These are phyloP conservation scores for Ctenodactylus gundi DNA, from an alignment of 2,113 vertebrate genomes.

Conservation along the genomic window DNA sequence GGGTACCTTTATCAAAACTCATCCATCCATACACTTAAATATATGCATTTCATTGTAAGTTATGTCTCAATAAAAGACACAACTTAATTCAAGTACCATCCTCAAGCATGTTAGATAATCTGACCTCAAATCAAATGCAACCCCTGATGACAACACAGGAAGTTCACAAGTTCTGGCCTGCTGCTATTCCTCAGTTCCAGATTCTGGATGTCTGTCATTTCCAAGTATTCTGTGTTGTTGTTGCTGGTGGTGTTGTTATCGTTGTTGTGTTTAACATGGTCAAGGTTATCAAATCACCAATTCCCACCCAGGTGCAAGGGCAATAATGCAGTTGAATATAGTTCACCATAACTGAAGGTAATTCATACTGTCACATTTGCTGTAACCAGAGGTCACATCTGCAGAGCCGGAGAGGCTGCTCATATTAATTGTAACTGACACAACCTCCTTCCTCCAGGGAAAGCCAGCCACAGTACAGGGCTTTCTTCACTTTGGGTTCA, in stretches of 20 bases:
- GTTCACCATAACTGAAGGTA: slow-evolving; percentile 84
- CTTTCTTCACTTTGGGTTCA: slow-evolving; percentile 70
- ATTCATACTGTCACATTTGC: slow-evolving; percentile 85
- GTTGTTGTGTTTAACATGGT: too few relatives aligned
- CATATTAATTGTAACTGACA: slow-evolving; percentile 84
- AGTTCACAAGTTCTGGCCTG: background rate
- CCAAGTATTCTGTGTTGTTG: background rate
- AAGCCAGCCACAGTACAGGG: slow-evolving; percentile 58
- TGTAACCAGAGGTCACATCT: slow-evolving; percentile 82
- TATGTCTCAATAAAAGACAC: background rate
- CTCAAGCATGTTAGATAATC: background rate
- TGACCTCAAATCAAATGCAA: background rate
- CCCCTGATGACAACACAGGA: background rate
- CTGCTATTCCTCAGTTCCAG: slow-evolving; percentile 28
- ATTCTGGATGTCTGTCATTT: slow-evolving; percentile 31
- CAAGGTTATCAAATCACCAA: slow-evolving; percentile 69
- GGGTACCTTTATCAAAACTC: background rate
- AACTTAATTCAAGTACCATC: background rate
- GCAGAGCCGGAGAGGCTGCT: slow-evolving; percentile 73
- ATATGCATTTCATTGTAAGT: background rate
- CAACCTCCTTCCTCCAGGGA: slow-evolving; percentile 77
- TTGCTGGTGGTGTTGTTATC: too few relatives aligned
- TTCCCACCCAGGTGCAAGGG: slow-evolving; percentile 77
- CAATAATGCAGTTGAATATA: slow-evolving; percentile 73
- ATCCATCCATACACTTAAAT: background rate